Evolutionary conservation across 2,888 invertebrate genomes (phyloP).

Genomic region (Imbricaverruca yamaguchii): DNA sequence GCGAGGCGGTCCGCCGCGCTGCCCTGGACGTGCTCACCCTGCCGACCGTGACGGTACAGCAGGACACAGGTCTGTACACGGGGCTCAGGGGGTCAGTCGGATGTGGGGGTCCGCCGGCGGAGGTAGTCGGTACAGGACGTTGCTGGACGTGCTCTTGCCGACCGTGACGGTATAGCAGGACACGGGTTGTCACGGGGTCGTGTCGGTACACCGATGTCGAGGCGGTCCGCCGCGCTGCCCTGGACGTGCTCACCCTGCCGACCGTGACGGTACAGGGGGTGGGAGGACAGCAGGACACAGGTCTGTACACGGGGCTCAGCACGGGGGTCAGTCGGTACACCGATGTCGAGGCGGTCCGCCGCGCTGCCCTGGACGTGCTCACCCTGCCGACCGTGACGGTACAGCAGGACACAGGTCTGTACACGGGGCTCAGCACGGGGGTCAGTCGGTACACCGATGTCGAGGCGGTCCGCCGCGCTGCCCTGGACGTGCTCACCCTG

Average conservation of each 20-base stretch:
- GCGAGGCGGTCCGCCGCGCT: conserved; percentile 40
- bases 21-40: conserved; percentile 35
- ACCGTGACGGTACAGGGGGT: conserved; percentile 25
- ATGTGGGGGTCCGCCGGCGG: too few relatives aligned
- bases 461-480: too few relatives aligned
- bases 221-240: too few relatives aligned
- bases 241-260: conserved; percentile 22
- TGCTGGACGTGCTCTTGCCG: conserved; percentile 21
- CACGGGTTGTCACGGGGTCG: too few relatives aligned
- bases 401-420: conserved; percentile 17
- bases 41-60: conserved; percentile 26
- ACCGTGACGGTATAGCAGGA: neutral
- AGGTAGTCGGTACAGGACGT: too few relatives aligned
- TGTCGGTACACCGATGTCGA: too few relatives aligned
- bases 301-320: neutral
- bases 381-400: conserved; percentile 27
- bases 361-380: neutral
- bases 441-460: too few relatives aligned
- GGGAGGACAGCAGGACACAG: conserved; percentile 22
- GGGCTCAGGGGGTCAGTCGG: too few relatives aligned
- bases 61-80: neutral
- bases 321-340: too few relatives aligned
- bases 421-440: too few relatives aligned
- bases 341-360: too few relatives aligned
- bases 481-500: neutral